Base-by-base conservation (phyloP, 2,797 vertebrate genomes). In the Fundulus diaphanus region DNA sequence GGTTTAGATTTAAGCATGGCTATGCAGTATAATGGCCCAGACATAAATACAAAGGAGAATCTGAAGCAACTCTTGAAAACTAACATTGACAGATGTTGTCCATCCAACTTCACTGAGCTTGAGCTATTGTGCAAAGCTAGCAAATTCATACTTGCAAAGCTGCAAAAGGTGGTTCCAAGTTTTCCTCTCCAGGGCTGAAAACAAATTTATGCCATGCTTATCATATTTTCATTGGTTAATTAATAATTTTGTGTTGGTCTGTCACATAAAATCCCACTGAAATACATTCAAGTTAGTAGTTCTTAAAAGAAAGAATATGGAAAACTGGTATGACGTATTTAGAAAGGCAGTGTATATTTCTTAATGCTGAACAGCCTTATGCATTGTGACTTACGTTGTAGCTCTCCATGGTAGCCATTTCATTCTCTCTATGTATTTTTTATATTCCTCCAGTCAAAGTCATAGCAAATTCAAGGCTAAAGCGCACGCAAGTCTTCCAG, bases 381-480 rank as follows among this genome's bases (percentile, higher is more conserved):
- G 29, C 22, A 12, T 35, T 61, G 31, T 22, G 33, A 68, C 40
- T 27, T 54, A 33, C 49, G 66, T 82, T 74, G 72, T 70, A 61
- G 29, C 31, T 72, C 54, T 69, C 22, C 29, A 2, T 3, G 6
- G 72, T 61, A 78, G 73, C 68, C 40, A 78, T 71, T 82, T 73
- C 59, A 57, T 80, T 73, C 79, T 73, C 59, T 54, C 67, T 73
- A 63, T 82, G 81, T 80, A 37, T 85, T 88, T 85, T 18, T 59
- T 35, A 31, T 20, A 46, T 76, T 69, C 84, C 83, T 82, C 71
- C 0, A 68, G 51, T 88, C 68, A 84, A 72, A 83, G 78, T 82
- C 52, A 33, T 15, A 74, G 57, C 48, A 68, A 76, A 85, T 78
- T 85, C 85, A 87, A 89, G 86, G 85, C 86, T 84, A 85, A 91